These are phyloP conservation scores for Nothura maculosa DNA, from an alignment of 2,797 vertebrate species.

Conservation along the genomic window DNA sequence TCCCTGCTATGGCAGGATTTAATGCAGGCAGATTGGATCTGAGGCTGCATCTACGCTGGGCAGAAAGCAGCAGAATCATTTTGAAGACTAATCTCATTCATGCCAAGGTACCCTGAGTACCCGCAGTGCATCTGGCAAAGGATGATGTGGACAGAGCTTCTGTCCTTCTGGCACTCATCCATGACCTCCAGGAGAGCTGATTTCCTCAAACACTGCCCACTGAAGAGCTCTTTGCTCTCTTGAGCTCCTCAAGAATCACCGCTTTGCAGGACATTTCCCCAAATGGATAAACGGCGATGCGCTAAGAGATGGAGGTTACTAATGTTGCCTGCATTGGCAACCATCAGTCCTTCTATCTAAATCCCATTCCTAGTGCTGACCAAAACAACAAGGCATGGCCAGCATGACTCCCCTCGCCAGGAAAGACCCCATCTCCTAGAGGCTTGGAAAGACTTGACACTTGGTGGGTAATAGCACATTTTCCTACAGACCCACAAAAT, in stretches of 20 bases:
- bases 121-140: background rate
- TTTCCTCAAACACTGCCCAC: background rate
- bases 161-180: background rate
- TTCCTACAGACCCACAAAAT: background rate
- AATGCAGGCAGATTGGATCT: background rate
- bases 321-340: background rate
- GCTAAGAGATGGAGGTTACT: background rate
- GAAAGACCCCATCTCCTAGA: fast-evolving
- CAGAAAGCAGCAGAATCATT: background rate
- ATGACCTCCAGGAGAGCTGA: background rate
- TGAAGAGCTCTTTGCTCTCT: background rate
- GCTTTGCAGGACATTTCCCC: background rate
- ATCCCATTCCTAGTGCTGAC: background rate
- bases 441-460: background rate
- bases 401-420: background rate
- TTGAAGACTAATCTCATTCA: background rate
- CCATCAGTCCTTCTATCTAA: background rate
- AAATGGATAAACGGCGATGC: background rate
- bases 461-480: background rate
- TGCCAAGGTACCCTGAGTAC: background rate
- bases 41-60: background rate
- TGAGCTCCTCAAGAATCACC: background rate
- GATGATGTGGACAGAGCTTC: background rate
- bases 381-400: background rate
- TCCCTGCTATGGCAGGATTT: background rate